Conservation (phyloP, 2,888 invertebrate genomes). For the Phragmatobia fuliginosa region DNA sequence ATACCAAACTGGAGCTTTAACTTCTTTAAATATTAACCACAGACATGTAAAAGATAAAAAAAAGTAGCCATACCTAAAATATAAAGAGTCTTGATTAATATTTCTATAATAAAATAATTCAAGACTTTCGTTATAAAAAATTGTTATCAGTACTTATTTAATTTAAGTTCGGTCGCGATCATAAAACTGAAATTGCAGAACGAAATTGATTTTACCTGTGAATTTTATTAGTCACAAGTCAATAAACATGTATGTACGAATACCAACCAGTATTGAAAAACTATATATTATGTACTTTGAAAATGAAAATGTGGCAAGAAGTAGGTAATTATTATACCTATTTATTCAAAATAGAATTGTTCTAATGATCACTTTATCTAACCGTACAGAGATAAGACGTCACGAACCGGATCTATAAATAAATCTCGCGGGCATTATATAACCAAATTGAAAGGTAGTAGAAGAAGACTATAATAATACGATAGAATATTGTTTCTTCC, state of each 20-base stretch:
- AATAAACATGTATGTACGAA: constrained; percentile 16
- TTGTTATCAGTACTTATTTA: not conserved
- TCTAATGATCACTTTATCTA: constrained; percentile 59
- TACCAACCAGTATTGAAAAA: constrained; percentile 14
- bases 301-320: constrained; percentile 4
- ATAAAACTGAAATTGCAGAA: constrained; percentile 32
- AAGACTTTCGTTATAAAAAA: too few relatives aligned
- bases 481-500: constrained; percentile 57
- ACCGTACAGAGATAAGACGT: constrained; percentile 58
- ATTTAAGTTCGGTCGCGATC: constrained; percentile 5
- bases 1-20: not conserved
- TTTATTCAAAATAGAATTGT: constrained; percentile 42
- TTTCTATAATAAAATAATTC: too few relatives aligned
- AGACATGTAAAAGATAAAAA: not conserved
- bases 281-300: constrained; percentile 44
- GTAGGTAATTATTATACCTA: too few relatives aligned
- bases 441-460: constrained; percentile 24
- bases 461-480: constrained; percentile 21
- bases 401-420: constrained; percentile 53
- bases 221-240: constrained; percentile 25
- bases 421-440: constrained; percentile 41
- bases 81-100: not conserved
- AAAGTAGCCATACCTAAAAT: not conserved
- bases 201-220: constrained; percentile 41
- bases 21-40: not conserved